phyloP scores from a whole-genome alignment of 2,113 vertebrate genomes.

The Rallus limicola region DNA sequence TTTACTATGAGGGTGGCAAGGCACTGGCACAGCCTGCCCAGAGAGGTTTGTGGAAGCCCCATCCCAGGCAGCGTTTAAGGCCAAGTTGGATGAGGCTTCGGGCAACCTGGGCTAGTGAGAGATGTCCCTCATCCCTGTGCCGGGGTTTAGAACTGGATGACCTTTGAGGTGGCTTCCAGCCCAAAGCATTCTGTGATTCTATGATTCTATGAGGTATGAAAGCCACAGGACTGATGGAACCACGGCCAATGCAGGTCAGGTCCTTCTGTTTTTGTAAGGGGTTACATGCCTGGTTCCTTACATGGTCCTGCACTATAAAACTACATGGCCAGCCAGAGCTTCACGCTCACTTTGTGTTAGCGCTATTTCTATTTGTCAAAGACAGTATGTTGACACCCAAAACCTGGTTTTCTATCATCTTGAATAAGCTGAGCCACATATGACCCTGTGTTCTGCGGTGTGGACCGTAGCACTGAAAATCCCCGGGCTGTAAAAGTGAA shows the following conservation, averaged over 20 bases:
- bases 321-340: fast-evolving
- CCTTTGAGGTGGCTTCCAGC: too few species aligned
- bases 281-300: fast-evolving
- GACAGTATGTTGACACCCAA: background rate
- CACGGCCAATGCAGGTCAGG: background rate
- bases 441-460: fast-evolving
- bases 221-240: too few species aligned
- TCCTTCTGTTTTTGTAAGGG: fast-evolving
- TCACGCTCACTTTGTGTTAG: background rate
- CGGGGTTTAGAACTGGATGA: too few species aligned
- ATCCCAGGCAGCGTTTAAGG: too few species aligned
- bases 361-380: background rate
- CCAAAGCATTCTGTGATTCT: too few species aligned
- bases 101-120: too few species aligned
- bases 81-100: too few species aligned
- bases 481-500: fast-evolving
- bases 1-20: too few species aligned
- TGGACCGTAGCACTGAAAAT: background rate
- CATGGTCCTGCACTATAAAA: fast-evolving
- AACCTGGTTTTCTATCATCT: fast-evolving
- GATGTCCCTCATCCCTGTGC: too few species aligned
- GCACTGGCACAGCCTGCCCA: too few species aligned
- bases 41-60: too few species aligned
- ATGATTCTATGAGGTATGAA: too few species aligned
- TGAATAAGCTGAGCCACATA: background rate